Base-by-base conservation (phyloP, 2,797 vertebrate genomes). In the Siniperca obscura region DNA sequence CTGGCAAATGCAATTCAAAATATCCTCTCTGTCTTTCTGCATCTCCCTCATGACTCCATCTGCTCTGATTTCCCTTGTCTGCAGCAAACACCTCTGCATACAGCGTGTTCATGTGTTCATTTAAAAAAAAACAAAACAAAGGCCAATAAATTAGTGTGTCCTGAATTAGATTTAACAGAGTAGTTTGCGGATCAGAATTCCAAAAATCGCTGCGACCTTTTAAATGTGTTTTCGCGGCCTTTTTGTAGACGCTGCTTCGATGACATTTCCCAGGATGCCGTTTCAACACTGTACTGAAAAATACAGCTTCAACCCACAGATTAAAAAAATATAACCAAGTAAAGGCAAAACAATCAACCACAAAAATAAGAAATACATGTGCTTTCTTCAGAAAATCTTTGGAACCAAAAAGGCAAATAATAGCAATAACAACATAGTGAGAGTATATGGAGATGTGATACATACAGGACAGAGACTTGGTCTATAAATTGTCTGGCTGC, bases 381-480 rank as follows among this genome's bases (percentile, higher is more conserved):
- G 93, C 93, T 94, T 94, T 86, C 70, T 90, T 91, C 78, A 85
- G 89, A 77, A 93, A 94, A 89, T 95, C 94, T 95, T 95, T 95
- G 95, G 94, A 95, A 93, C 89, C 85, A 92, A 94, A 92, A 88
- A 88, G 73, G 84, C 78, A 90, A 87, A 91, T 25, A 78, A 90
- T 78, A 92, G 64, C 68, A 91, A 80, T 62, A 91, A 90, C 55
- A 90, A 93, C 70, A 84, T 70, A 83, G 71, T 89, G 82, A 82
- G 91, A 87, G 87, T 87, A 91, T 76, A 92, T 82, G 84, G 82
- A 86, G 74, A 82, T 68, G 91, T 78, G 83, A 83, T 87, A 91
- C 81, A 88, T 83, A 74, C 70, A 78, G 84, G 79, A 91, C 84
- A 83, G 74, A 86, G 72, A 72, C 73, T 64, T 57, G 52, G 65